Base-by-base conservation (phyloP, 2,797 vertebrate genomes). In the Darevskia nairensis region DNA sequence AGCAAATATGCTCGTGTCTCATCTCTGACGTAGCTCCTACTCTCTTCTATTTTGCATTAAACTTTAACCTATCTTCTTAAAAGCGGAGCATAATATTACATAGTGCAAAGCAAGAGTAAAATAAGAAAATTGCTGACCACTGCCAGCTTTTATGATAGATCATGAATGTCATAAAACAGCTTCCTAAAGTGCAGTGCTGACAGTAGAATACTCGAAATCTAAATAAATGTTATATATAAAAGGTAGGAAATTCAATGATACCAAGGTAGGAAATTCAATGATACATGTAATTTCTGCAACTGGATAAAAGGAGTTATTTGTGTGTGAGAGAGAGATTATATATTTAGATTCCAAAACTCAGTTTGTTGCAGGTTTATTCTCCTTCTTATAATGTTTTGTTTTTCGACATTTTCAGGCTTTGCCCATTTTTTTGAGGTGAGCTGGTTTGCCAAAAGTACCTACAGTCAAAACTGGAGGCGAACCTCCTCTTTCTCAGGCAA, bases 111-210 rank as follows among this genome's bases (percentile, higher is more conserved):
- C 32, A 50, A 80, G 21, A 76, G 29, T 50, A 81, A 85, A 89
- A 89, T 80, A 80, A 39, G 13, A 89, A 89, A 85, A 81, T 17
- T 89, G 88, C 83, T 89, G 88, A 85, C 88, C 78, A 85, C 69
- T 81, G 32, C 79, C 78, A 81, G 72, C 61, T 89, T 89, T 89
- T 89, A 89, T 89, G 71, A 85, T 81, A 76, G 84, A 85, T 89
- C 88, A 80, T 75, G 44, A n/a, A 39, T 80, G 1, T 13, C 69
- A n/a, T 68, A 64, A 84, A 11, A 84, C 61, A 86, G 0, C 0
- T 0, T 32, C 59, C 86, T 88, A 46, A 93, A 88, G 84, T 41
- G 66, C 6, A 55, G 50, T 81, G 44, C 25, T 88, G 78, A 91
- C 41, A 81, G 82, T 44, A 61, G 41, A 71, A 82, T 23, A 86